These are phyloP conservation scores for Apotomis capreana DNA, from an alignment of 2,888 invertebrate species.

Conservation along the genomic window DNA sequence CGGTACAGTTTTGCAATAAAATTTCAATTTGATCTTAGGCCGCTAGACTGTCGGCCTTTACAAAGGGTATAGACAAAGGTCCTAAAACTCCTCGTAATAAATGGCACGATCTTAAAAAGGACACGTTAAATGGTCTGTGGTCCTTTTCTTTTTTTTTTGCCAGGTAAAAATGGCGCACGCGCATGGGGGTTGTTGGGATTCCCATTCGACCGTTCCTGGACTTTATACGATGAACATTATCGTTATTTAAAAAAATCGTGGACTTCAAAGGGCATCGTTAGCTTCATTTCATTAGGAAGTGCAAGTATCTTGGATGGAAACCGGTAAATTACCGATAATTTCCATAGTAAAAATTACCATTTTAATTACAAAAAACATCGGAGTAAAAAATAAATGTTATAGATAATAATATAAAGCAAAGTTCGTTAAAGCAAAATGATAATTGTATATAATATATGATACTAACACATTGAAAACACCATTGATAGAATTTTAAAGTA, in stretches of 20 bases:
- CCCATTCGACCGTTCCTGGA: conserved; percentile 7
- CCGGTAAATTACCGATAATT: no score
- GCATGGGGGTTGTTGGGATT: conserved; percentile 7
- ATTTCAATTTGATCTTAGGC: conserved; percentile 13
- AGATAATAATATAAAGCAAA: no score
- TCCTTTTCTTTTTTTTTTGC: conserved; percentile 54
- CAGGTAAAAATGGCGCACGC: conserved; percentile 61
- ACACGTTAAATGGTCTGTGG: conserved; percentile 60
- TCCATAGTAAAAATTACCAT: no score
- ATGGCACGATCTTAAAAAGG: conserved; percentile 65
- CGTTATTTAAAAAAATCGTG: conserved; percentile 1
- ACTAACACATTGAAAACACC: no score
- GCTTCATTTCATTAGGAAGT: no score
- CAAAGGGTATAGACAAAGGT: conserved; percentile 60
- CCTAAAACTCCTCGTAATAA: conserved; percentile 64
- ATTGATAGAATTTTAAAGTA: no score
- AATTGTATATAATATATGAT: no score
- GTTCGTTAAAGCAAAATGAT: no score
- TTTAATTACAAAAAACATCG: no score
- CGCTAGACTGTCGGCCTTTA: conserved; percentile 57
- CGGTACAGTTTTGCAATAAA: conserved; percentile 14
- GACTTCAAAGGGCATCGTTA: background rate
- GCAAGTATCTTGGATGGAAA: no score
- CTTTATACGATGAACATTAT: conserved; percentile 17
- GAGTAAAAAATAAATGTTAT: no score